Conservation (phyloP, 37 sponge, comb jelly and placozoan species). For the Cliona cf. orientalis region DNA sequence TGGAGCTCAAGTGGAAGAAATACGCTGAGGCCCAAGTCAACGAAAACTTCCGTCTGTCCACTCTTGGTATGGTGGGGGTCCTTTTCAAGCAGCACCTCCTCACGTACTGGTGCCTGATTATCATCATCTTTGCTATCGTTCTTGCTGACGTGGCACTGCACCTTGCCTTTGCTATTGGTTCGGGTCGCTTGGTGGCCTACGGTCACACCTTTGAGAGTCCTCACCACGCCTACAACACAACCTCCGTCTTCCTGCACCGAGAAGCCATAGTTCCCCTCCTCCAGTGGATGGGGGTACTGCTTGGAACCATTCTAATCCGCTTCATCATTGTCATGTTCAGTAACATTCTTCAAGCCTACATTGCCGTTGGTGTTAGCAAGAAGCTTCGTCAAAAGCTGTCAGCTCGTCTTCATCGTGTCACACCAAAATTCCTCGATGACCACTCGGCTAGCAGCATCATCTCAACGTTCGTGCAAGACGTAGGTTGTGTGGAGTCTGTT, state of each 20-base stretch:
- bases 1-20: slow-evolving; percentile 46
- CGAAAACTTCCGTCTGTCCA: slow-evolving; percentile 16
- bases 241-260: not conserved
- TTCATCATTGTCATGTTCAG: slow-evolving; percentile 13
- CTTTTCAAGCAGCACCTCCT: slow-evolving; percentile 4
- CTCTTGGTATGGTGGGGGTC: slow-evolving; percentile 7
- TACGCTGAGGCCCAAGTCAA: slow-evolving; percentile 20
- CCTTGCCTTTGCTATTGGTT: slow-evolving; percentile 30
- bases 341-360: not conserved
- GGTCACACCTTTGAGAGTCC: not conserved
- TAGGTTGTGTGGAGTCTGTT: slow-evolving; percentile 31
- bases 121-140: slow-evolving; percentile 20
- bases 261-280: not conserved
- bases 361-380: slow-evolving; percentile 38
- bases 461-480: slow-evolving; percentile 46
- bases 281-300: slow-evolving; percentile 14
- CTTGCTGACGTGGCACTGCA: slow-evolving; percentile 30
- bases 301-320: slow-evolving; percentile 29
- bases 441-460: slow-evolving; percentile 13
- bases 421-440: slow-evolving; percentile 7
- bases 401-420: slow-evolving; percentile 22
- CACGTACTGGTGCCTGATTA: not conserved
- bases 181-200: slow-evolving; percentile 12
- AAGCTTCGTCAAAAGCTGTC: slow-evolving; percentile 31
- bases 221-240: not conserved